Base-by-base conservation (phyloP, 1,140 invertebrate genomes). In the Metaphire vulgaris region DNA sequence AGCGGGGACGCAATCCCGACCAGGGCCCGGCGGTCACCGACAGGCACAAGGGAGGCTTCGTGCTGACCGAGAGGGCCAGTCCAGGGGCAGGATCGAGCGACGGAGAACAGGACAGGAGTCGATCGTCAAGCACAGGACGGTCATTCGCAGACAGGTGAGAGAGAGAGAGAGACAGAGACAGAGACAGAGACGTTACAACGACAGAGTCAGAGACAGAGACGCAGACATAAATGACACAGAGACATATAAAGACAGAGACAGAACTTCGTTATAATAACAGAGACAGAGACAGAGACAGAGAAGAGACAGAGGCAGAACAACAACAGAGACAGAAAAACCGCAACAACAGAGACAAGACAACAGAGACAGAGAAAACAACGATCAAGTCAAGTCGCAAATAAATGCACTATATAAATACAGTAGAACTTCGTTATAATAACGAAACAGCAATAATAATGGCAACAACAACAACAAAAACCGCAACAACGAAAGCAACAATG, bases 21-120 rank as follows among this genome's bases (percentile, higher is more conserved):
- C 33, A 33, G 12, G 72, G 56, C 28, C 32, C 67, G 6, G n/a
- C 26, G 32, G 34, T 73, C 32, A 34, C 33, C 0, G 72, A 73
- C 28, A 1, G 72, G 56, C 32, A 73, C 28, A 33, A 30, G 31
- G 72, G 72, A 73, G 72, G 72, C 1, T 73, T 73, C 41, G 72
- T 81, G 92, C 94, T 73, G 41, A 56, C 41, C 41, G 41, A 21
- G 6, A 6, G 41, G 41, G 6, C 41, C 6, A 56, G 6, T 21
- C 6, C 41, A 56, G 41, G 6, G 41, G 21, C 21, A 6, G 41
- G 41, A 12, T n/a, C n/a, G n/a, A n/a, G n/a, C n/a, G 41, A 56
- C 41, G 41, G 6, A 6, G 41, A 56, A 56, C 41, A 56, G 41
- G 21, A 12, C 41, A 56, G 41, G 41, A 56, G 41, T 21, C 41